phyloP scores from a whole-genome alignment of 2,113 vertebrate genomes.

The Elgaria multicarinata region DNA sequence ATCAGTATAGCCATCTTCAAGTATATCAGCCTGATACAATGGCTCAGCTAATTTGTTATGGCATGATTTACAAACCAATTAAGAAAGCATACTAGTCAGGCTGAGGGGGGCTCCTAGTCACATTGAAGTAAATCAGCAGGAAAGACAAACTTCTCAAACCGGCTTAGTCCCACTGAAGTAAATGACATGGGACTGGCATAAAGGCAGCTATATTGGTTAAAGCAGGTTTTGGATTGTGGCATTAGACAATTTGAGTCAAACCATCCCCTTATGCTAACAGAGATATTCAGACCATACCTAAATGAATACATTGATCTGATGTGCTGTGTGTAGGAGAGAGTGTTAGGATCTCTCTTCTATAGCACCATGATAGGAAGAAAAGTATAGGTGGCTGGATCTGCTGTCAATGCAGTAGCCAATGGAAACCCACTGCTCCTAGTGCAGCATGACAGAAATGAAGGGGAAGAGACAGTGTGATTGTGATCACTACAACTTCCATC shows the following conservation, averaged over 20 bases:
- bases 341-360: background rate
- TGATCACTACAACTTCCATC: too few species aligned
- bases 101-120: background rate
- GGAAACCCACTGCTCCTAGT: background rate
- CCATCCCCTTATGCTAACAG: background rate
- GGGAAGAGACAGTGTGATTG: too few species aligned
- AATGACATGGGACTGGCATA: background rate
- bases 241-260: background rate
- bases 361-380: background rate
- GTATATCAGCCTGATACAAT: background rate
- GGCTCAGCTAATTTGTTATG: background rate
- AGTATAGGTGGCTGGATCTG: background rate
- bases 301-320: background rate
- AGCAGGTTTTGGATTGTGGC: background rate
- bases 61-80: conserved; percentile 24
- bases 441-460: background rate
- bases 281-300: background rate
- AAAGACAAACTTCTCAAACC: background rate
- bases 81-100: background rate
- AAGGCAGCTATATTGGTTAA: background rate
- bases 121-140: background rate
- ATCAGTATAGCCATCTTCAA: background rate
- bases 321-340: background rate
- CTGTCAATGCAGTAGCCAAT: background rate
- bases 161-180: background rate